Conservation (phyloP, 2,113 vertebrate species). For the Vanacampus margaritifer region DNA sequence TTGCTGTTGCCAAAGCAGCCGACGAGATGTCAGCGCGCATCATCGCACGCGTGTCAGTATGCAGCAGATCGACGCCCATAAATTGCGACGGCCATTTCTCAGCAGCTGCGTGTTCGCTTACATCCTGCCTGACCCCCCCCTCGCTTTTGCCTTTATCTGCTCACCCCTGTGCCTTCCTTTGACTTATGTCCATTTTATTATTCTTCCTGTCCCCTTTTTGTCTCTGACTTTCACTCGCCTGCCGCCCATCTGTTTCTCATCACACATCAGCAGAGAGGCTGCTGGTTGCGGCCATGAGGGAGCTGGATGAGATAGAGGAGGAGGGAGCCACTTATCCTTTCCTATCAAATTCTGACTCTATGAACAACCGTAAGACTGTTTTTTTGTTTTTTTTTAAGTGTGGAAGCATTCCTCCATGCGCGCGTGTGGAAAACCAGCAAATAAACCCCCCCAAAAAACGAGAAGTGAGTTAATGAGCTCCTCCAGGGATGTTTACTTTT, state of each 20-base stretch:
- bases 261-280: constrained; percentile 24
- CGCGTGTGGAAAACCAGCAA: constrained; percentile 37
- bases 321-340: constrained; percentile 19
- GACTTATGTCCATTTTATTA: constrained; percentile 43
- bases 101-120: constrained; percentile 76
- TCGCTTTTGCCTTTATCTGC: constrained; percentile 71
- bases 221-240: constrained; percentile 29
- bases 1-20: constrained; percentile 35
- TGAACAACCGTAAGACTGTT: constrained; percentile 1
- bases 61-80: constrained; percentile 22
- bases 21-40: constrained; percentile 36
- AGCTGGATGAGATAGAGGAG: constrained; percentile 31
- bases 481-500: constrained; percentile 54
- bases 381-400: constrained; percentile 21
- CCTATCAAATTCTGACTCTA: constrained; percentile 32
- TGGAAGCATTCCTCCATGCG: constrained; percentile 52
- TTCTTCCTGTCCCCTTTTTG: constrained; percentile 22
- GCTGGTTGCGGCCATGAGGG: constrained; percentile 21
- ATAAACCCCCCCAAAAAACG: not conserved
- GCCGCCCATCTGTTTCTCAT: constrained; percentile 66
- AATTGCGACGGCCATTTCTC: not conserved
- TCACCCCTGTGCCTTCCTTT: constrained; percentile 59
- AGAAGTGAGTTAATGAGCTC: constrained; percentile 50
- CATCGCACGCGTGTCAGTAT: constrained; percentile 51
- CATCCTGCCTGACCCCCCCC: constrained; percentile 79